Evolutionary conservation across 37 sponge, comb jelly and placozoan genomes (phyloP), one percentile per base, ranked within the genome.

Genomic region (Crambe crambe): DNA sequence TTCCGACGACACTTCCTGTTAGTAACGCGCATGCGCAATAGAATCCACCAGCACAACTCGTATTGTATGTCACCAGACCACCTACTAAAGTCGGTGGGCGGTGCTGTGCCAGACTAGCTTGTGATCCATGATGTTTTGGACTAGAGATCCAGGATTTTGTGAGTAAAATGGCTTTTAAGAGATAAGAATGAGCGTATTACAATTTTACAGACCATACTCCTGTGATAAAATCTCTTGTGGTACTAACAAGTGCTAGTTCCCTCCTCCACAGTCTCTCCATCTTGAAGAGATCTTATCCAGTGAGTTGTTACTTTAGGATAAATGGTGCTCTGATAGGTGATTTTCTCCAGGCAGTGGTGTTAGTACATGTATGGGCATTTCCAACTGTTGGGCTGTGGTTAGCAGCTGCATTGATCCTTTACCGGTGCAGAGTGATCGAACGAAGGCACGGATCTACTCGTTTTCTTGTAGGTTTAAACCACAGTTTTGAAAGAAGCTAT

Each of bases 381-480:
- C 88, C 83, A 15, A 44, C 78, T 10, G 21, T 72, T 8, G 72
- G 88, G 22, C 47, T 36, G 26, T 88, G 88, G 88, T 38, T 88
- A 37, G 66, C 42, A 43, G 77, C 74, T 57, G 75, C 77, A 1
- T 12, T 89, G 21, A 65, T 89, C 18, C 59, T 89, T 32, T 83
- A 83, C 56, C 60, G 37, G 22, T 83, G 73, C 41, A 70, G 85
- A 29, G 57, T 73, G 20, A 37, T 89, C 30, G 90, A 89, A 67
- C 25, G 70, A 61, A 54, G 73, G 27, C 12, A 57, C 0, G 86
- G 90, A 31, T 74, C 86, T 2, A 36, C n/a, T 37, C 73, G 79
- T 27, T 79, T 89, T 36, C 30, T 71, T 42, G 90, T 89, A 31
- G 57, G 84, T 36, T 42, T 12, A 9, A 12, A 18, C 3, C 66